A percentile compares a stretch with the other conserved stretches of the same genome.
Evolutionary conservation across 2,888 invertebrate genomes (phyloP).

Genomic region (Cerastoderma edule): DNA sequence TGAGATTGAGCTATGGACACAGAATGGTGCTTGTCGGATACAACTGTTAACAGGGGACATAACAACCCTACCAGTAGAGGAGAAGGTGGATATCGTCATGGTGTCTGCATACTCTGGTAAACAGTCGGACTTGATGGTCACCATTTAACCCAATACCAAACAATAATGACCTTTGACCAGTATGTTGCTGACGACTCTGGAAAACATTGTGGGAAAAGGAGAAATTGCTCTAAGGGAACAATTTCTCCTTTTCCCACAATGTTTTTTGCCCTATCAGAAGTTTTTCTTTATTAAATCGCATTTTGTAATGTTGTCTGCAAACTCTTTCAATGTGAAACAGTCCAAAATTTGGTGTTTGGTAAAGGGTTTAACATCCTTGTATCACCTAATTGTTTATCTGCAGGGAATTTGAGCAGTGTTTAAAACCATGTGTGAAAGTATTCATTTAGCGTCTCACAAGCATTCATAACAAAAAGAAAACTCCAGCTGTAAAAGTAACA

Average conservation of each 20-base stretch:
- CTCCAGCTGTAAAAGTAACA: too few species aligned
- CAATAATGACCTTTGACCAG: not conserved
- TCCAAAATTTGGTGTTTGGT: too few species aligned
- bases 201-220: not conserved
- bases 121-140: not conserved
- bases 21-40: conserved; percentile 73
- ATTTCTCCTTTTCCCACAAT: not conserved
- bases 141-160: not conserved
- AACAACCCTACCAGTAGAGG: conserved; percentile 71
- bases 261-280: not conserved
- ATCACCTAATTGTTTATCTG: too few species aligned
- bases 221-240: not conserved
- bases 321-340: too few species aligned
- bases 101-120: conserved; percentile 81
- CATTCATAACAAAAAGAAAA: too few species aligned
- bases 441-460: too few species aligned
- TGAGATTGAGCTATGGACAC: conserved; percentile 71
- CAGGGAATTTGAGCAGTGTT: too few species aligned
- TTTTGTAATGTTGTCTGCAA: too few species aligned
- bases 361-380: too few species aligned
- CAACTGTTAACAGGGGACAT: conserved; percentile 81
- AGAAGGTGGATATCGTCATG: conserved; percentile 79
- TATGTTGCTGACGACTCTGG: not conserved
- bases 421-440: too few species aligned
- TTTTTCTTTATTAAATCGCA: not conserved